Evolutionary conservation across 2,113 vertebrate genomes (phyloP), one percentile per base, ranked within the genome.

Genomic region (Sprattus sprattus): DNA sequence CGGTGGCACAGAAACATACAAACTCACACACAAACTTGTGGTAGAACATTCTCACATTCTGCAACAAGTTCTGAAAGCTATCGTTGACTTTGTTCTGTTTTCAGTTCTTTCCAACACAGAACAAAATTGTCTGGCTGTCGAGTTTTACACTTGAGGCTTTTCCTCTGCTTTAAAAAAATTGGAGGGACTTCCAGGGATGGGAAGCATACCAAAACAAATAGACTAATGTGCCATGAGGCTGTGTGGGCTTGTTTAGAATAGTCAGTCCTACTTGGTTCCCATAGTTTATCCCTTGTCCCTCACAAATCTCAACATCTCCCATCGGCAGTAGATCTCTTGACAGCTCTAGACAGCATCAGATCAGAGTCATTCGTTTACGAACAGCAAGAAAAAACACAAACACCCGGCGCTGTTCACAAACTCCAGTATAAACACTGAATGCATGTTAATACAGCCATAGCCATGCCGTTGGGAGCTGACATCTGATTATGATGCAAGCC

Each of bases 131-230:
- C 22, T 67, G 60, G 52, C 52, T 67, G 60, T 28, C 10, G 22
- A 67, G 60, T 22, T n/a, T 25, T n/a, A 71, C 64, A 28, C 83
- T 67, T 71, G 11, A 47, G 60, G 71, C 45, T 71, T 71, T 3
- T 71, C n/a, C 32, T 28, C 64, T 32, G 64, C 64, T 71, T 13
- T 71, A 32, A 71, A 71, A 71, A 71, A 71, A 71, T 25, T 32
- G 25, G 64, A 71, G n/a, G n/a, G 25, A 13, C 25, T 11, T 28
- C 64, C 7, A 67, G 64, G 52, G 89, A 90, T 88, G 86, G 91
- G 87, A 90, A 71, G 82, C 87, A 52, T 87, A 91, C 88, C 90
- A 93, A 93, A 82, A 89, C 83, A 92, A 94, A 92, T 90, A 92
- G 6, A 39, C 82, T 85, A 81, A 25, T 52, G 32, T 52, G 32